These are phyloP conservation scores for Rynchops niger DNA, from an alignment of 2,113 vertebrate genomes.

Conservation along the genomic window DNA sequence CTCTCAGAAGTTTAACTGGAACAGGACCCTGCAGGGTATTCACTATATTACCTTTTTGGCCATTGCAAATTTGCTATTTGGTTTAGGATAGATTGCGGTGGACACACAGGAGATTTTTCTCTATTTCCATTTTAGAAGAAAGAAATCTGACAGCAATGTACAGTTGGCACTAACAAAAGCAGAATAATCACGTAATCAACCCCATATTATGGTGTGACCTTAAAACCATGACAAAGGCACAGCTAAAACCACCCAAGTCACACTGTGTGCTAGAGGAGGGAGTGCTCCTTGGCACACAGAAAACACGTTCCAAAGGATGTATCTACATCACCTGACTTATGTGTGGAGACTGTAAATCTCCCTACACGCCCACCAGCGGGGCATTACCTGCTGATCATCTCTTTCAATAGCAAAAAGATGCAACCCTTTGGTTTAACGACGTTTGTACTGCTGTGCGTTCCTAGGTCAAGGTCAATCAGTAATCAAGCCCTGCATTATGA, in stretches of 20 bases:
- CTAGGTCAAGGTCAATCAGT: neutral
- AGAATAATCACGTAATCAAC: neutral
- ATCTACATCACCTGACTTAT: fast-evolving
- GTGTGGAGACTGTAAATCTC: neutral
- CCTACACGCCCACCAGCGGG: neutral
- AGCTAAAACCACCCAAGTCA: neutral
- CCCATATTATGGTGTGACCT: neutral
- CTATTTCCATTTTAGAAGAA: neutral
- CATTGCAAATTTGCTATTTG: neutral
- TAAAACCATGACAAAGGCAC: neutral
- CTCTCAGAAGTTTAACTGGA: neutral
- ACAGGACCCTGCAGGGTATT: neutral
- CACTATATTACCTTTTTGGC: neutral
- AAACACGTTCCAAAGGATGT: neutral
- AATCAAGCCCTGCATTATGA: neutral
- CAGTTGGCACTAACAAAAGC: neutral
- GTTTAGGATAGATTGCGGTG: neutral
- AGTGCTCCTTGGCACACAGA: neutral
- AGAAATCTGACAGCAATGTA: neutral
- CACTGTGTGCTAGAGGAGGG: neutral
- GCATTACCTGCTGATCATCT: neutral
- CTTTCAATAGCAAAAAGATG: neutral
- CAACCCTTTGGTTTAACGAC: neutral
- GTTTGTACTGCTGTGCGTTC: neutral
- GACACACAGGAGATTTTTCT: neutral